Conservation (phyloP, 64 coral and sea anemone genomes). For the Porites lutea region DNA sequence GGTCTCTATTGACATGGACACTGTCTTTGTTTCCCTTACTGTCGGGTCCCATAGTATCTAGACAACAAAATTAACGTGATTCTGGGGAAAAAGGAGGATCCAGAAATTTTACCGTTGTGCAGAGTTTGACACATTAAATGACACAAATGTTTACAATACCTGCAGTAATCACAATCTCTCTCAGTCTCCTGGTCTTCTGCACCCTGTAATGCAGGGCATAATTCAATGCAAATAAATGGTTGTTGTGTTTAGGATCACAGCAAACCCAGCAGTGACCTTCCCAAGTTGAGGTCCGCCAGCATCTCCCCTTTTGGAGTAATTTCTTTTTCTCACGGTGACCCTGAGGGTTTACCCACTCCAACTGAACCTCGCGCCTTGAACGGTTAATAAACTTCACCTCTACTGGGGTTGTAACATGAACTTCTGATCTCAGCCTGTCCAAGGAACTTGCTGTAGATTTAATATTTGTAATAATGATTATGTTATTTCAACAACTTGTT, state of each 20-base stretch:
- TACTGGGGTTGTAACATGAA: constrained; percentile 31
- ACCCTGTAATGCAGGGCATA: constrained; percentile 56
- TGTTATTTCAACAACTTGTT: no score
- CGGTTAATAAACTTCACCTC: constrained; percentile 78
- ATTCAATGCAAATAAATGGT: constrained; percentile 63
- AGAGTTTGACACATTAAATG: neutral
- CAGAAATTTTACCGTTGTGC: no score
- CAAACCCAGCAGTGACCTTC: constrained; percentile 74
- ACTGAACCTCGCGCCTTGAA: constrained; percentile 51
- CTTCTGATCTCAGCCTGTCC: constrained; percentile 14
- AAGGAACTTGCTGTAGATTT: constrained; percentile 39
- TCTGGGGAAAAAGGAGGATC: no score
- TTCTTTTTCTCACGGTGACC: constrained; percentile 61
- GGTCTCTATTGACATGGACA: no score
- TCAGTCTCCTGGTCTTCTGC: constrained; percentile 35
- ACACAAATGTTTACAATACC: constrained; percentile 1
- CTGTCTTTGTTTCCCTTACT: no score
- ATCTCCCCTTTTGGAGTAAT: constrained; percentile 39
- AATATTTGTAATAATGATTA: neutral
- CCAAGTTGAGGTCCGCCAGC: constrained; percentile 66
- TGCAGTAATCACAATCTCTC: constrained; percentile 68
- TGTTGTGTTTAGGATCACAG: constrained; percentile 51
- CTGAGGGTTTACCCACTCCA: constrained; percentile 62
- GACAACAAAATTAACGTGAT: no score
- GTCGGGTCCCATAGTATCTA: no score